Evolutionary conservation across 2,888 invertebrate species (phyloP).

Genomic region (Aporophyla lueneburgensis): DNA sequence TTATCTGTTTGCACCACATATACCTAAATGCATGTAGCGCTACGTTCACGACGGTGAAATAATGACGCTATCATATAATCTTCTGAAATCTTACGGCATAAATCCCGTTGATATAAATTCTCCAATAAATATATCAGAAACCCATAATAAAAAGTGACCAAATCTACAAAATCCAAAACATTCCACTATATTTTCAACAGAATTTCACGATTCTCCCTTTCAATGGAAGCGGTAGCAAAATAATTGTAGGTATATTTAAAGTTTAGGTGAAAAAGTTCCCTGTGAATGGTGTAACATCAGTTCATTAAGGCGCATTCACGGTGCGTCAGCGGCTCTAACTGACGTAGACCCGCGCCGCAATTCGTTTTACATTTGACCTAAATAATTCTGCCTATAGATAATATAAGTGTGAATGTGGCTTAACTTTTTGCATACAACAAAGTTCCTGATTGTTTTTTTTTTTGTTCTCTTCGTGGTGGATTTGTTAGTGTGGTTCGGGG

Average conservation of each 20-base stretch:
- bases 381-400: slow-evolving; percentile 74
- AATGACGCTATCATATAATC: background rate
- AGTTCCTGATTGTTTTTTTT: slow-evolving; percentile 40
- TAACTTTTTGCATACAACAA: slow-evolving; percentile 47
- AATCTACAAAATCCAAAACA: too few relatives aligned
- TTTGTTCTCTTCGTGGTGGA: background rate
- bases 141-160: background rate
- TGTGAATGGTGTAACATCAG: slow-evolving; percentile 79
- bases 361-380: slow-evolving; percentile 82
- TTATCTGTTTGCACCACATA: too few relatives aligned
- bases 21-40: too few relatives aligned
- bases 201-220: slow-evolving; percentile 27
- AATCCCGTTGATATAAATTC: background rate
- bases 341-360: slow-evolving; percentile 73
- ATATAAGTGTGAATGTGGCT: slow-evolving; percentile 40
- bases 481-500: background rate
- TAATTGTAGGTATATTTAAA: slow-evolving; percentile 68
- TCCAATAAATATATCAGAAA: background rate
- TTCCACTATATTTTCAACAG: slow-evolving; percentile 1
- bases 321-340: slow-evolving; percentile 75
- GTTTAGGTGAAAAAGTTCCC: slow-evolving; percentile 75
- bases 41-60: too few relatives aligned
- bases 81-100: background rate
- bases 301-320: slow-evolving; percentile 85
- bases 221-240: slow-evolving; percentile 54